phyloP scores from a whole-genome alignment of 2,797 vertebrate genomes.

The Pseudopleuronectes americanus region DNA sequence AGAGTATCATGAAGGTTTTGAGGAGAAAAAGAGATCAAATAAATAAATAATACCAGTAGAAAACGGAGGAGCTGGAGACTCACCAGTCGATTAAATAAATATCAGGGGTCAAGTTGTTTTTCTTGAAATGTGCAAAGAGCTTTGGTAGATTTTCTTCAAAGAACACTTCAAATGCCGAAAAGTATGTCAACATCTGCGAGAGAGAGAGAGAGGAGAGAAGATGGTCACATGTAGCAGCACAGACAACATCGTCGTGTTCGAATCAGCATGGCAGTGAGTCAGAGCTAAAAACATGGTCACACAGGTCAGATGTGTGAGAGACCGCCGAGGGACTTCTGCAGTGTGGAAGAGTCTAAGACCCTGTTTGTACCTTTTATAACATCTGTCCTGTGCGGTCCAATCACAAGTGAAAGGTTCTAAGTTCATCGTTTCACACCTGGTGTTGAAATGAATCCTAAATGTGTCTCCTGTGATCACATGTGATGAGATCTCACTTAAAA shows the following conservation, averaged over 20 bases:
- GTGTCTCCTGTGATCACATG: no score
- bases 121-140: conserved; percentile 96
- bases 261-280: neutral
- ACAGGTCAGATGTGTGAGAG: neutral
- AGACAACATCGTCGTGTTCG: neutral
- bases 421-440: no score
- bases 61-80: conserved; percentile 57
- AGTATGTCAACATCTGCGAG: conserved; percentile 93
- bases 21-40: no score
- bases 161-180: conserved; percentile 95
- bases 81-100: conserved; percentile 97
- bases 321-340: no score
- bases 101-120: conserved; percentile 92
- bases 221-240: neutral
- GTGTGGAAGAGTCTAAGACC: no score
- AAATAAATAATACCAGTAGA: neutral
- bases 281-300: neutral
- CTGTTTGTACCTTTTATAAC: no score
- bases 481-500: no score
- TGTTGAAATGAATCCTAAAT: no score
- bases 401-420: no score
- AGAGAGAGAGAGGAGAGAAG: conserved; percentile 41
- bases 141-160: conserved; percentile 96
- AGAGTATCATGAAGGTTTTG: no score
- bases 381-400: no score